Base-by-base conservation (phyloP, 1,140 invertebrate genomes). In the Bombus huntii region DNA sequence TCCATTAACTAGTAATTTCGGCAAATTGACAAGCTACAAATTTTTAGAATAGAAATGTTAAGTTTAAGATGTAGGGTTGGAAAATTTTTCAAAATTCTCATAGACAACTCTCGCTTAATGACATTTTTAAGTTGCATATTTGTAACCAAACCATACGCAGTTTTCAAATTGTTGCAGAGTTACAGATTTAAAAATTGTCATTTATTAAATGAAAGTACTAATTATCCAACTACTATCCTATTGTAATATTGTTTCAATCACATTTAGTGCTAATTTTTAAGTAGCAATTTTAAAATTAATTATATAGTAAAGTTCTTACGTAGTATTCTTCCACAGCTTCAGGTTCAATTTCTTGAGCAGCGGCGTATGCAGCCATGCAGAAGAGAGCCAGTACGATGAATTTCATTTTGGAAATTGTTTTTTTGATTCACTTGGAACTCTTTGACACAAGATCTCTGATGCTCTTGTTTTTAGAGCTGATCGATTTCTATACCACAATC, bases 361-460 rank as follows among this genome's bases (percentile, higher is more conserved):
- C 22, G 0, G n/a, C 34, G 31, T 42, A 44, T 9, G 82, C 82
- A 8, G 71, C 37, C 15, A 65, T 47, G 12, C 75, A 68, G 15
- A 80, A 10, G 0, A 79, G 15, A 2, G 31, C 76, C 2, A 85
- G 25, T 28, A 25, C 39, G 76, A 80, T 62, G 66, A 44, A 85
- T 34, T 80, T 85, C 83, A 85, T 85, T 34, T 78, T 79, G 13
- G 25, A 34, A 22, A 9, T 66, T 66, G 31, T 66, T 22, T 72
- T 2, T 25, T n/a, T 57, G 2, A 10, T 65, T 53, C 22, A 25
- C 65, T 68, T 78, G 2, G 37, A 59, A 31, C 1, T 12, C 37
- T 42, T 59, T 4, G 31, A 0, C 12, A n/a, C 13, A 22, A 47
- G 37, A 34, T 53, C 42, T n/a, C 4, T 22, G 15, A 79, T 47